phyloP scores from a whole-genome alignment of 2,888 invertebrate species.

The Diplazon laetatorius region DNA sequence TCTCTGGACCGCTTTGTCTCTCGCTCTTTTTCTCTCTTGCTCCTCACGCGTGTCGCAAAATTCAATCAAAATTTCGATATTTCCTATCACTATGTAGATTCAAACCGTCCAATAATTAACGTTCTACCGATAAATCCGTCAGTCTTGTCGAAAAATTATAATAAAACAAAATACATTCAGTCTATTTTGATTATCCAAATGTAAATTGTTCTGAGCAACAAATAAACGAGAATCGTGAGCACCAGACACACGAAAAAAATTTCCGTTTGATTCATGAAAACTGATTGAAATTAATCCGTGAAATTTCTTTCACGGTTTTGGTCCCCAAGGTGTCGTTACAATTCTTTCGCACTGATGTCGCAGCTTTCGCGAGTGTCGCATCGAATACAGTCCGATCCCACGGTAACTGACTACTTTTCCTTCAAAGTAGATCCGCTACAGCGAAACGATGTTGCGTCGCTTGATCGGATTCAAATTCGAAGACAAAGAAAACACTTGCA shows the following conservation, averaged over 20 bases:
- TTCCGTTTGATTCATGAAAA: constrained; percentile 58
- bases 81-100: neutral
- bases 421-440: constrained; percentile 7
- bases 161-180: constrained; percentile 23
- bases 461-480: constrained; percentile 36
- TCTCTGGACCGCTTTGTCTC: neutral
- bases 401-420: too few relatives aligned
- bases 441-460: constrained; percentile 40
- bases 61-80: constrained; percentile 2
- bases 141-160: neutral
- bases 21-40: neutral
- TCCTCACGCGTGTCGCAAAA: neutral
- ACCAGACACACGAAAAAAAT: constrained; percentile 53
- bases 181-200: constrained; percentile 51
- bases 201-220: constrained; percentile 53
- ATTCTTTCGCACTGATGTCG: constrained; percentile 30
- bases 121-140: neutral
- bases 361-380: neutral
- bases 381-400: constrained; percentile 24
- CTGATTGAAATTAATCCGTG: neutral
- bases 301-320: constrained; percentile 26
- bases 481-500: constrained; percentile 24
- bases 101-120: neutral
- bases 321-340: constrained; percentile 49
- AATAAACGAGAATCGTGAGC: constrained; percentile 54